Evolutionary conservation across 2,113 vertebrate genomes (phyloP), one percentile per base, ranked within the genome.

Genomic region (Heterochromis multidens): DNA sequence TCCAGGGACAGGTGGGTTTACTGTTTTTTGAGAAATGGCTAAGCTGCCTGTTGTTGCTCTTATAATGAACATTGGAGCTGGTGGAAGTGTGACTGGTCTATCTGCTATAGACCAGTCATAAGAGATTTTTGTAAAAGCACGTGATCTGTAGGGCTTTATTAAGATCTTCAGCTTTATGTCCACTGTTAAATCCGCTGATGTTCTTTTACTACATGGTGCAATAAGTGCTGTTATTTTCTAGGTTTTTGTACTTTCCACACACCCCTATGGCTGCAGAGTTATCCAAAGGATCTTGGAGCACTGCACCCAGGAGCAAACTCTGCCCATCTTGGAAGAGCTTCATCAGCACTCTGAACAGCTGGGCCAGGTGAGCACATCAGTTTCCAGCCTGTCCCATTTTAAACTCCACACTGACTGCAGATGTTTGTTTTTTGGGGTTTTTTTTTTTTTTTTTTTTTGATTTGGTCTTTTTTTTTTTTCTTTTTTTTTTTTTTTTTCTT

Each of bases 221-320:
- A 54, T 74, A 57, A 52, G 5, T 60, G 57, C 5, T 37, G 4
- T 70, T 77, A 5, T 70, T 61, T 52, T 87, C 19, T 91, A 99
- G 98, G 98, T 99, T 3, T 99, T 99, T 95, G 97, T 98, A 81
- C 97, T 99, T 77, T 99, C 98, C 83, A 99, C 98, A 82, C 98
- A 99, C 84, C 98, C 98, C 0, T 99, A 99, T 1, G 98, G 98
- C 89, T 99, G 98, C 94, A 96, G 98, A 96, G 98, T 99, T 14
- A 99, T 99, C 89, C 98, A 99, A 88, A 97, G 98, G 86, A 99
- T 99, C 90, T 93, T 99, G 90, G 98, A 99, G 83, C 98, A 99
- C 90, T 99, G 98, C 88, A 99, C 98, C 58, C 97, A 97, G 87
- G 98, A 99, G 90, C 98, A 99, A 94, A 99, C 98, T 16, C 93